These are phyloP conservation scores for Ptychochromis oligacanthus DNA, from an alignment of 2,113 vertebrate genomes.

Conservation along the genomic window DNA sequence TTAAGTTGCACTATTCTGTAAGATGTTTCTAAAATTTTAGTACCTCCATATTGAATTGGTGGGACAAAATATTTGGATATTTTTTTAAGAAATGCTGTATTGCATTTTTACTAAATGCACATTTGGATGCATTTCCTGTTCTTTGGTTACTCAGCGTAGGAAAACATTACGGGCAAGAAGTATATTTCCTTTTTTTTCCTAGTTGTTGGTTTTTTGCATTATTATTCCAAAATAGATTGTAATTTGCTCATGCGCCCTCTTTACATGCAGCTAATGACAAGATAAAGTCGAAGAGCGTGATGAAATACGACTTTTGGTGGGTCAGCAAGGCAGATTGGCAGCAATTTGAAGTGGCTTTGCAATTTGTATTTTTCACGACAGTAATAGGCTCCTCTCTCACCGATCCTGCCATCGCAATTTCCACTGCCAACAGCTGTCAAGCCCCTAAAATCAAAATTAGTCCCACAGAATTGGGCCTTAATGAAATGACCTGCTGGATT, in stretches of 20 bases:
- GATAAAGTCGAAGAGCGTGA: background rate
- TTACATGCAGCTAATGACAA: conserved; percentile 54
- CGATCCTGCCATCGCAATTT: conserved; percentile 61
- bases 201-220: background rate
- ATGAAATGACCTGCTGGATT: conserved; percentile 77
- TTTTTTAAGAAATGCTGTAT: background rate
- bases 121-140: background rate
- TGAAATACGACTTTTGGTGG: conserved; percentile 55
- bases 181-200: background rate
- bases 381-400: conserved; percentile 68
- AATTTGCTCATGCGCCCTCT: background rate
- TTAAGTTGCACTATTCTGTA: too few relatives aligned
- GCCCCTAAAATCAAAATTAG: conserved; percentile 76
- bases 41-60: background rate
- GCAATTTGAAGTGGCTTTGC: conserved; percentile 70
- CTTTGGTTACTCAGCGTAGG: background rate
- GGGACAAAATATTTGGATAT: background rate
- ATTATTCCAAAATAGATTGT: background rate
- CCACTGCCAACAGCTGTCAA: conserved; percentile 73
- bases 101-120: background rate
- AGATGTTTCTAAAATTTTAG: background rate
- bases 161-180: background rate
- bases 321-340: conserved; percentile 57
- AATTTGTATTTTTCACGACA: conserved; percentile 67
- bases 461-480: conserved; percentile 65